These are phyloP conservation scores for Clarias batrachus DNA, from an alignment of 2,113 vertebrate genomes.

Conservation along the genomic window DNA sequence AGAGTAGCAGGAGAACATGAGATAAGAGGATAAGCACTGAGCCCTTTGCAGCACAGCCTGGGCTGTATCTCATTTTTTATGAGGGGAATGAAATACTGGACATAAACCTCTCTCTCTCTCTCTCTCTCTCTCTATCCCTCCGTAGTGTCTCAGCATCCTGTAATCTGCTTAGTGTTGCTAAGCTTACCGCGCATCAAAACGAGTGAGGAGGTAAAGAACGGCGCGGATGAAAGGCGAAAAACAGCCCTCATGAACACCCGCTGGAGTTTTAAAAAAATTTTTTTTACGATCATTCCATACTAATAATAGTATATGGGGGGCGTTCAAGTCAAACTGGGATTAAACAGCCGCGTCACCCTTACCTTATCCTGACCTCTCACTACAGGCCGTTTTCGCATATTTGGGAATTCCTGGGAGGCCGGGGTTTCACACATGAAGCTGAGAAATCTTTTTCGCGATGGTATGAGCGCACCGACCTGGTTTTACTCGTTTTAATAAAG, in stretches of 20 bases:
- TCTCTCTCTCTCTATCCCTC: not conserved
- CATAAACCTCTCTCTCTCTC: not conserved
- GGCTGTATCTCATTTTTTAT: constrained; percentile 31
- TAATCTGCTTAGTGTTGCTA: constrained; percentile 27
- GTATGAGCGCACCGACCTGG: too few species aligned
- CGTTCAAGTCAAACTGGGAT: too few species aligned
- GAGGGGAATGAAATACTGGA: constrained; percentile 20
- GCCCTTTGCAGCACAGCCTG: not conserved
- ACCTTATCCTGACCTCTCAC: too few species aligned
- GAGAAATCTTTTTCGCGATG: too few species aligned
- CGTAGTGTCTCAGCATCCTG: constrained; percentile 17
- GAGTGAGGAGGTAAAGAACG: not conserved
- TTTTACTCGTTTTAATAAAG: too few species aligned
- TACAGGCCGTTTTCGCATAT: too few species aligned
- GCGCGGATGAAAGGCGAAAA: not conserved
- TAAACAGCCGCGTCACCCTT: too few species aligned
- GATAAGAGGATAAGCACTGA: constrained; percentile 22
- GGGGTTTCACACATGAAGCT: too few species aligned
- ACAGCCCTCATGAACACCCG: not conserved
- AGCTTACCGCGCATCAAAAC: not conserved
- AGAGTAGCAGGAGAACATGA: not conserved
- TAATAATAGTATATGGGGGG: not conserved
- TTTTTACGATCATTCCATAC: not conserved
- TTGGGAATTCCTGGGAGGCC: too few species aligned
- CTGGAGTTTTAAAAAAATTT: not conserved